Evolutionary conservation across 1,140 invertebrate genomes (phyloP), one percentile per base, ranked within the genome.

Genomic region (Atta colombica): DNA sequence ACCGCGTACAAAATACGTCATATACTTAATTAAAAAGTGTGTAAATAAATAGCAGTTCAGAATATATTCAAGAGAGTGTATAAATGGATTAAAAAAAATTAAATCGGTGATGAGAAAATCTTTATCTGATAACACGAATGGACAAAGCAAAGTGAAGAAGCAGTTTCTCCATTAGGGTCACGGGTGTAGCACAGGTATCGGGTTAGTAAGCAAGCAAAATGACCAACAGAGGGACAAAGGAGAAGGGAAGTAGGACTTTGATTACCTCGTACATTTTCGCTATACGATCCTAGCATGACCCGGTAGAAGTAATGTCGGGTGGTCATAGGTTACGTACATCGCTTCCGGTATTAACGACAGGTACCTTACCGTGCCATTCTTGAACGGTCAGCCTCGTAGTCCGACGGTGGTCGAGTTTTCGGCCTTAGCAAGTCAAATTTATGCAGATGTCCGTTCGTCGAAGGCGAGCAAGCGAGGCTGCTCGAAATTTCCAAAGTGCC

Each of bases 401-500:
- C 35, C 53, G 25, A 14, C 39, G 80, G 55, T 51, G 80, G 80
- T 84, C 69, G 80, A 84, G 91, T 93, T 94, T 93, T 92, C 90
- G 89, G 84, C 78, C 80, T 94, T 94, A 94, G 94, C 94, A 95
- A 95, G 94, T 95, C 94, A 95, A 94, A 95, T 95, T 94, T 93
- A 94, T 94, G 92, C 89, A 94, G 91, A 94, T 94, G 78, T 18
- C 66, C 18, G 65, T 12, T 53, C 21, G 49, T 58, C 31, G 77
- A 86, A 69, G 45, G 31, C 63, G 77, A 71, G 60, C 63, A 65
- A 61, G 71, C 77, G 66, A 88, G 90, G 74, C 77, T 72, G 63
- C 58, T 68, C 77, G 75, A 88, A 82, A 84, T 85, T 75, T 75
- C 35, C 60, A 74, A 89, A 89, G 61, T 74, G 45, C 81, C 55